A percentile compares a stretch with the other conserved stretches of the same genome.
These are phyloP conservation scores for Scrobipalpa costella DNA, from an alignment of 2,888 invertebrate species.

Conservation along the genomic window DNA sequence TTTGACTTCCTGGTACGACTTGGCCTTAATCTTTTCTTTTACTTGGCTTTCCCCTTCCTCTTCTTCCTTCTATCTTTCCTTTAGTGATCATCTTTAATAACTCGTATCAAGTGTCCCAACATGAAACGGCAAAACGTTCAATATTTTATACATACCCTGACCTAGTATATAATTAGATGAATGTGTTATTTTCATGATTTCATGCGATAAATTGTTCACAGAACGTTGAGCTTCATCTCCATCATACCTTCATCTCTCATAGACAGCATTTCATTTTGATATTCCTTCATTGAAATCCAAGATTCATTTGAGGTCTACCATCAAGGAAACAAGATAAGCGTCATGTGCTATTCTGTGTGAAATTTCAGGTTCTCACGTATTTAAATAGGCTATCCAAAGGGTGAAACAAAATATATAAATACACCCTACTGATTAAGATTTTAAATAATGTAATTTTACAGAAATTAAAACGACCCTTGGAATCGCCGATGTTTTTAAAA, in stretches of 20 bases:
- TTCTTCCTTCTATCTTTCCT: too few species aligned
- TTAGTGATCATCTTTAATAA: too few species aligned
- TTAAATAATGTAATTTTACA: too few species aligned
- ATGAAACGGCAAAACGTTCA: too few species aligned
- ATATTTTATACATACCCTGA: too few species aligned
- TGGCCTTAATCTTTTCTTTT: too few species aligned
- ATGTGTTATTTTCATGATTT: background rate
- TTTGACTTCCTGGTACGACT: too few species aligned
- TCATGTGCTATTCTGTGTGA: background rate
- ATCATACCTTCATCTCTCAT: conserved; percentile 4
- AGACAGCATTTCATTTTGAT: background rate
- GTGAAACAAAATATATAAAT: background rate
- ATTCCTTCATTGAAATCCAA: background rate
- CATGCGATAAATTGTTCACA: background rate
- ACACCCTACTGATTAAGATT: too few species aligned
- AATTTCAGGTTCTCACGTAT: background rate
- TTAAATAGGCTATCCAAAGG: background rate
- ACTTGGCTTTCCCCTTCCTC: too few species aligned
- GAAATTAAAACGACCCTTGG: too few species aligned
- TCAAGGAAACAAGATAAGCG: conserved; percentile 10
- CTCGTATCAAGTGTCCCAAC: too few species aligned
- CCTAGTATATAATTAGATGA: background rate
- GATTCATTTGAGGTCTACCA: background rate
- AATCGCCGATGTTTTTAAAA: too few species aligned
- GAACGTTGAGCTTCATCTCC: background rate